Evolutionary conservation across 2,888 invertebrate genomes (phyloP).

Genomic region (Agonopterix arenella): DNA sequence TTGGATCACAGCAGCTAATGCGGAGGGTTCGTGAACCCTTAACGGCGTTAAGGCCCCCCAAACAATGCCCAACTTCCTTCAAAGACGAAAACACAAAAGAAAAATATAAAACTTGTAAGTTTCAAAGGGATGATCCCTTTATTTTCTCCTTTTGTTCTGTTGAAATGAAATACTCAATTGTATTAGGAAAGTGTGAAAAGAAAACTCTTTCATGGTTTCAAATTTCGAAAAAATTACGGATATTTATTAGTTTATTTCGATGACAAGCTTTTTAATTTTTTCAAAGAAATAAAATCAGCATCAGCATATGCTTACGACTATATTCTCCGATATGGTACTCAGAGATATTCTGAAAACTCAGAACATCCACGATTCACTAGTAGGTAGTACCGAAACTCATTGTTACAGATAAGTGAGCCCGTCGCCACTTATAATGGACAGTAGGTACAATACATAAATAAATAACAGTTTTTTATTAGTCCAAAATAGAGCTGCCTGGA

Average conservation of each 20-base stretch:
- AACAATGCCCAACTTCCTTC: conserved; percentile 58
- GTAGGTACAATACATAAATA: too few relatives aligned
- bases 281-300: too few relatives aligned
- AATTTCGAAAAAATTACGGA: neutral
- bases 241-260: neutral
- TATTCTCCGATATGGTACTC: too few relatives aligned
- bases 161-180: conserved; percentile 46
- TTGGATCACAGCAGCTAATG: conserved; percentile 19
- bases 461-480: too few relatives aligned
- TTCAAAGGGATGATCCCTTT: conserved; percentile 59
- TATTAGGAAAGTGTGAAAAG: conserved; percentile 29
- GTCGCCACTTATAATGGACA: too few relatives aligned
- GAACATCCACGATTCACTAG: too few relatives aligned
- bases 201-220: neutral
- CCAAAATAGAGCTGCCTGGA: too few relatives aligned
- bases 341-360: too few relatives aligned
- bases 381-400: too few relatives aligned
- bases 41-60: conserved; percentile 21
- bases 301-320: too few relatives aligned
- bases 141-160: conserved; percentile 44
- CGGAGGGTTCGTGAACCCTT: conserved; percentile 32
- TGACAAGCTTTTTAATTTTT: neutral
- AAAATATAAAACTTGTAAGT: conserved; percentile 60
- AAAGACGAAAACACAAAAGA: conserved; percentile 53
- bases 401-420: too few relatives aligned